Evolutionary conservation across 53 echinoderm and acorn worm genomes (phyloP), one percentile per base, ranked within the genome.

Genomic region (Antedon mediterranea): DNA sequence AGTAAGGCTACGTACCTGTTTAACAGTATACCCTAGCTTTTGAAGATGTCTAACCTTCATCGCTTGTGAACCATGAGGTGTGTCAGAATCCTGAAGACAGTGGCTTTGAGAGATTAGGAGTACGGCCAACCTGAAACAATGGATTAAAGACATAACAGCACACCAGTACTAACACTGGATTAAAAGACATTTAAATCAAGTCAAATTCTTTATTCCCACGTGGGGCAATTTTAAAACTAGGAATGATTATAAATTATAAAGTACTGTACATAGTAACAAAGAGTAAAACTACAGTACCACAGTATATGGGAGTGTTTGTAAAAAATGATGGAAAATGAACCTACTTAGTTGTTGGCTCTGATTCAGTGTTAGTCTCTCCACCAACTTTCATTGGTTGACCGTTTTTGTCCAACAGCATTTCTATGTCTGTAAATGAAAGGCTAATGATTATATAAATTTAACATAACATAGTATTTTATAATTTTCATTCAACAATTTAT

Each of bases 21-120:
- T 87, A 29, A 97, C 78, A 34, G 78, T 86, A 83, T 97, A 97
- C 41, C 97, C 97, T 30, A 86, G 70, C 70, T 81, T 84, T 71
- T 74, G 30, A 0, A 97, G 87, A 41, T 97, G 97, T 73, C 97
- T 84, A 43, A 84, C 83, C 84, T 97, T 97, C 97, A 97, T 97
- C 57, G 92, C 92, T 33, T 97, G 97, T 3, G 83, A 89, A 23
- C 97, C 97, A 5, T 92, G 85, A 20, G 92, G 92, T 73, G 83
- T 81, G 28, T 73, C 34, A n/a, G 91, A 83, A 28, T 83, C 43
- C 28, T 85, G 73, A 29, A 86, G 78, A 79, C 85, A 87, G 82
- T 97, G 89, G 14, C 72, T 80, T 27, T 30, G 43, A 20, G 81
- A 72, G 28, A 73, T 82, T 5, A 88, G 72, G 0, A 97, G 29